phyloP scores from a whole-genome alignment of 2,113 vertebrate genomes.

The Elanus axillaris region DNA sequence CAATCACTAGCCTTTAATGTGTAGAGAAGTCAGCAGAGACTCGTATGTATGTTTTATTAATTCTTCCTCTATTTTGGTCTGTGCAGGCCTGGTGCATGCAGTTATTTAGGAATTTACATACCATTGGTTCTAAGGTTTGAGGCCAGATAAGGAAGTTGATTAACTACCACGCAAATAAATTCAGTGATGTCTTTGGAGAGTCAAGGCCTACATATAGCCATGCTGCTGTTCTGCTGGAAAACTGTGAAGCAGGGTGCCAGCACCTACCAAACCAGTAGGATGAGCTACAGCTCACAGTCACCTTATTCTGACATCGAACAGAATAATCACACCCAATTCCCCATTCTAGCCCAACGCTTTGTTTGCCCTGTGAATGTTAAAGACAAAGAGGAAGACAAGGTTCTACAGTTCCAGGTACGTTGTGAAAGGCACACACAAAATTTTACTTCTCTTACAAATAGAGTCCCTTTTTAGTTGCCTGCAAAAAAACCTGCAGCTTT shows the following conservation, averaged over 20 bases:
- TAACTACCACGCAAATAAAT: background rate
- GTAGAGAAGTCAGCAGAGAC: slow-evolving; percentile 3
- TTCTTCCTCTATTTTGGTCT: slow-evolving; percentile 23
- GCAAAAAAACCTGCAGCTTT: background rate
- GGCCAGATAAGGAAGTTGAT: slow-evolving; percentile 28
- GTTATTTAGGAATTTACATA: slow-evolving; percentile 30
- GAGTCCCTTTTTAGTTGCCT: background rate
- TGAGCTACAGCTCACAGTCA: background rate
- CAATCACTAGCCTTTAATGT: background rate
- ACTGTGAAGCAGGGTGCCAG: background rate
- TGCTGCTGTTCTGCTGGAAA: background rate
- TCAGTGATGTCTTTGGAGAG: background rate
- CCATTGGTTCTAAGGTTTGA: slow-evolving; percentile 23
- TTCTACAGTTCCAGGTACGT: background rate
- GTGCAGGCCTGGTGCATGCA: slow-evolving; percentile 1
- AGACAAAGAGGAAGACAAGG: background rate
- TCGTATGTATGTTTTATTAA: slow-evolving; percentile 17
- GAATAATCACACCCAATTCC: background rate
- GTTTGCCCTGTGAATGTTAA: background rate
- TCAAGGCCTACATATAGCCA: background rate
- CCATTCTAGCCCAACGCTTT: background rate
- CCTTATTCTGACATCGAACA: background rate
- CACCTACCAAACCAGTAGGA: background rate
- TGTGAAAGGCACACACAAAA: background rate
- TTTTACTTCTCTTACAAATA: background rate